These are phyloP conservation scores for Aplidium turbinatum DNA, from an alignment of 23 tunicate genomes.

Conservation along the genomic window DNA sequence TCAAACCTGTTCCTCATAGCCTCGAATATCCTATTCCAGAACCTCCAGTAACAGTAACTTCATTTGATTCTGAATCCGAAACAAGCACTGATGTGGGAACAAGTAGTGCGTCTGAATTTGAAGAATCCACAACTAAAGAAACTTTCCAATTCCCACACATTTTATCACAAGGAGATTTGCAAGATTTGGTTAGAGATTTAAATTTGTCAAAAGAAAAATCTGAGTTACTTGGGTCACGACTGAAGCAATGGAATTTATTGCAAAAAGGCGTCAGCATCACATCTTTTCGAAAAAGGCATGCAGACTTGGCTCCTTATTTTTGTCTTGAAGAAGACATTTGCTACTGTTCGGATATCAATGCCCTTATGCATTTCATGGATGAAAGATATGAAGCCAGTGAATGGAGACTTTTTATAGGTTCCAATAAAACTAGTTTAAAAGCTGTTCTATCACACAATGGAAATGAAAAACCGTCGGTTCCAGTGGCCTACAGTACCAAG, in stretches of 20 bases:
- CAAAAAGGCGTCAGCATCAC: slow-evolving; percentile 3
- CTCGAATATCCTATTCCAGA: too few relatives aligned
- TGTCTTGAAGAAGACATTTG: not conserved
- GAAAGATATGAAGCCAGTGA: not conserved
- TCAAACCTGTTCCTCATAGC: too few relatives aligned
- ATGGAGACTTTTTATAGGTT: slow-evolving; percentile 36
- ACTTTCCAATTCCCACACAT: not conserved
- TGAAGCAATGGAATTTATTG: slow-evolving; percentile 23
- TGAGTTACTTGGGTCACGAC: slow-evolving; percentile 22
- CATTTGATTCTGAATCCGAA: slow-evolving; percentile 30
- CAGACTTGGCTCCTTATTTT: too few relatives aligned
- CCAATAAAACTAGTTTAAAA: too few relatives aligned
- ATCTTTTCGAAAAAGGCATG: slow-evolving; percentile 16
- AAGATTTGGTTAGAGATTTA: slow-evolving; percentile 21
- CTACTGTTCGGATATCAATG: not conserved
- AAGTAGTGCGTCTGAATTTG: slow-evolving; percentile 31
- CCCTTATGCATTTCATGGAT: slow-evolving; percentile 6
- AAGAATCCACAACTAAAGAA: not conserved
- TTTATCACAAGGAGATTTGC: slow-evolving; percentile 19
- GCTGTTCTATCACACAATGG: too few relatives aligned
- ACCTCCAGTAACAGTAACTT: too few relatives aligned
- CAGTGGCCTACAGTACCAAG: too few relatives aligned
- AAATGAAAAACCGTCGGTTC: too few relatives aligned
- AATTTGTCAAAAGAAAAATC: slow-evolving; percentile 29
- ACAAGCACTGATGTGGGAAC: slow-evolving; percentile 25